Percentiles rank a stretch among this genome's conserved stretches.
These are phyloP conservation scores for Tetrax tetrax DNA, from an alignment of 2,113 vertebrate genomes.

Conservation along the genomic window DNA sequence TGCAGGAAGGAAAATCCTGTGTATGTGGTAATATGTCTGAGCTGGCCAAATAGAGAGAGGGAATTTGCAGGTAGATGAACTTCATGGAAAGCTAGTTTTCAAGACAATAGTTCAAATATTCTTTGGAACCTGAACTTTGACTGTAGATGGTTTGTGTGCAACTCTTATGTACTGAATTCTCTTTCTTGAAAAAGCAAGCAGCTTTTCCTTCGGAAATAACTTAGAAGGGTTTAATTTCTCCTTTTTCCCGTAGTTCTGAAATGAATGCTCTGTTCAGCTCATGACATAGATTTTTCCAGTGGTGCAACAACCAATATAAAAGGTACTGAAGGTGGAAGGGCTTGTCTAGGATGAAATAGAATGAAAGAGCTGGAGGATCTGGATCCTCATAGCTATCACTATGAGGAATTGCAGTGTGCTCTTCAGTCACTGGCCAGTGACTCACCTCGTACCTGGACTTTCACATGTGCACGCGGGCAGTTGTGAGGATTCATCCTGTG, in stretches of 20 bases:
- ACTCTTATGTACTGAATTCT: background rate
- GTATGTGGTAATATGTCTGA: background rate
- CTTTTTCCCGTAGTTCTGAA: background rate
- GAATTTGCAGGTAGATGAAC: constrained; percentile 5
- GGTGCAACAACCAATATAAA: background rate
- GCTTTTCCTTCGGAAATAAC: background rate
- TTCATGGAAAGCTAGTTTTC: constrained; percentile 6
- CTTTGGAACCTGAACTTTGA: background rate
- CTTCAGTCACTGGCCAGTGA: background rate
- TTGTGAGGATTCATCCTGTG: background rate
- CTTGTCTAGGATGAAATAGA: background rate
- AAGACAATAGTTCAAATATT: background rate
- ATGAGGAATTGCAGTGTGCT: background rate
- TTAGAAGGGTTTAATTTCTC: background rate
- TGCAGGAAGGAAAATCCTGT: background rate
- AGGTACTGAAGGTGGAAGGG: background rate
- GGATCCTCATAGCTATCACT: background rate
- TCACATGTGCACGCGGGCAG: background rate
- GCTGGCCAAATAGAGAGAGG: background rate
- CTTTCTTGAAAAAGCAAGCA: background rate
- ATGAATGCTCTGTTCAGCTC: background rate
- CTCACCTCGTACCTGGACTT: background rate
- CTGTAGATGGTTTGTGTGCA: background rate
- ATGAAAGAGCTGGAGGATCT: background rate
- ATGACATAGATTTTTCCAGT: background rate